Evolutionary conservation across 1,140 invertebrate genomes (phyloP).

Genomic region (Dendroctonus valens): DNA sequence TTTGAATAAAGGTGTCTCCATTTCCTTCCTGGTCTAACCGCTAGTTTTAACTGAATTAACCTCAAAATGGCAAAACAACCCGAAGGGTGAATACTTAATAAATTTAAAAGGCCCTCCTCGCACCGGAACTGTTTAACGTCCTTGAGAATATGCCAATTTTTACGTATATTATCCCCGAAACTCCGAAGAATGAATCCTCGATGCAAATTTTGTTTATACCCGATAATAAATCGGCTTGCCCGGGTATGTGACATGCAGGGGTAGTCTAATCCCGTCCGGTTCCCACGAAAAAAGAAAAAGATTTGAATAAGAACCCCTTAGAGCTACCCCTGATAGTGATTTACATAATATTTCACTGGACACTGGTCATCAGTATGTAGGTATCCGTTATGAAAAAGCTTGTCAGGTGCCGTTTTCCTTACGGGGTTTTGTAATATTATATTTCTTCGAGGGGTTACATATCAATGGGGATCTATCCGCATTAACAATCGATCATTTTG

Average conservation of each 20-base stretch:
- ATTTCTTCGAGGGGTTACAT: conserved; percentile 18
- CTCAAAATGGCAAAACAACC: conserved; percentile 37
- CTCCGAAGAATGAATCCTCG: conserved; percentile 31
- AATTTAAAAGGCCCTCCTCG: conserved; percentile 26
- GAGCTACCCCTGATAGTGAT: conserved; percentile 35
- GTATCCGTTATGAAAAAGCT: conserved; percentile 34
- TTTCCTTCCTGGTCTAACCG: conserved; percentile 30
- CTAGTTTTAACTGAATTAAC: conserved; percentile 37
- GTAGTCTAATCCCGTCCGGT: conserved; percentile 34
- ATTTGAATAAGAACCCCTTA: conserved; percentile 42
- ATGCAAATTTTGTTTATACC: conserved; percentile 39
- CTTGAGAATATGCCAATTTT: conserved; percentile 35
- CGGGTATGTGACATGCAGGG: conserved; percentile 32
- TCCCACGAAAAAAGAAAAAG: conserved; percentile 41
- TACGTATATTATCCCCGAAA: conserved; percentile 27
- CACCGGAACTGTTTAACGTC: conserved; percentile 21
- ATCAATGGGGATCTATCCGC: no score
- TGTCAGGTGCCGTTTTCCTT: conserved; percentile 21
- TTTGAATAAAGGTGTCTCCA: conserved; percentile 28
- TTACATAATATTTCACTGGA: conserved; percentile 44
- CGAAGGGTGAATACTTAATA: conserved; percentile 35
- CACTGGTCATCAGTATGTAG: conserved; percentile 41
- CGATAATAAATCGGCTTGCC: conserved; percentile 36
- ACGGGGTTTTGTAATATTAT: conserved; percentile 21
- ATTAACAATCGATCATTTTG: no score